Base-by-base conservation (phyloP, 2,797 vertebrate genomes). In the Otolemur crassicaudatus region DNA sequence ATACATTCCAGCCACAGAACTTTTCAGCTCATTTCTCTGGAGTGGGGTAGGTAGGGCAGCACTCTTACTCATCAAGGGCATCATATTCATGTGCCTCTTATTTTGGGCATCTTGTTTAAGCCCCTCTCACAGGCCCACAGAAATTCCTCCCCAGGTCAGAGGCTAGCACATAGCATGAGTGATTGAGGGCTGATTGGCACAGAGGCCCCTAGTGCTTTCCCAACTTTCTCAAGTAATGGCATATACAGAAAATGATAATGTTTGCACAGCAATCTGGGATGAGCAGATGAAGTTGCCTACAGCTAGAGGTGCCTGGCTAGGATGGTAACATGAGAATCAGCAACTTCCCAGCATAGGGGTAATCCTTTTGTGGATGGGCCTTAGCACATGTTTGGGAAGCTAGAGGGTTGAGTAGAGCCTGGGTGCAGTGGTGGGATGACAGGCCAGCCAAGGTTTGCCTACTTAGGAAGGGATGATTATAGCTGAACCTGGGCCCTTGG, bases 61-160 rank as follows among this genome's bases (percentile, higher is more conserved):
- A 56, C 14, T 34, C 40, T 81, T 82, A 75, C 4, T 25, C 27
- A 76, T 67, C 27, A 16, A n/a, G 84, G 92, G 7, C 34, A 73
- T 46, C 25, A 2, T 65, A 29, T 88, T 73, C n/a, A 53, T 40
- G 8, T 37, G 16, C 29, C n/a, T 92, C 40, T 79, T 56, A 75
- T 40, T 95, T 92, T 72, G 69, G 19, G 1, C 29, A 58, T 83
- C 63, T 94, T 94, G 58, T 46, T 75, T 46, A 88, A 93, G 80
- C 4, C 37, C 40, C 29, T 5, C 37, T 31, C 29, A 40, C 25
- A 46, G 40, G 29, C 7, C 7, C 2, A 25, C 53, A 60, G 5
- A 91, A 3, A 46, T 93, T 92, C 37, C 46, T 90, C 91, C 25
- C 56, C 53, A 72, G 19, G 37, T 40, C 22, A 92, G 69, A 92